Base-by-base conservation (phyloP, 2,113 vertebrate species). In the Plecturocebus donacophilus region DNA sequence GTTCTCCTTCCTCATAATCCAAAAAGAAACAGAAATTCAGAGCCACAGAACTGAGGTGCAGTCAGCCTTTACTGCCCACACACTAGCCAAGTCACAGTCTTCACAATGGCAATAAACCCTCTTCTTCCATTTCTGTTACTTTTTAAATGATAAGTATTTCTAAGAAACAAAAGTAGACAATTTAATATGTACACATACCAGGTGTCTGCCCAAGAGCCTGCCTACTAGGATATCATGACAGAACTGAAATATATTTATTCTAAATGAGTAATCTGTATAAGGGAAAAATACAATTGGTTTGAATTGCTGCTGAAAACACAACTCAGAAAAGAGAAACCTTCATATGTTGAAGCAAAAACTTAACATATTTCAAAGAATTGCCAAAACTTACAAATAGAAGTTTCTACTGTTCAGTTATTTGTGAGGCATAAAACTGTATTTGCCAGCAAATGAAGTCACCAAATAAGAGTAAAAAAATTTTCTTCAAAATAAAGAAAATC, bases 241-340 rank as follows among this genome's bases (percentile, higher is more conserved):
- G 38, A 49, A 73, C 64, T 61, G 45, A 95, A 77, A 32, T 45
- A 25, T 20, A 42, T 76, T 77, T 23, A 70, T 38, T 76, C 10
- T 58, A 70, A 88, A 71, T 66, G 27, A 40, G 71, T 90, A 93
- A 87, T 45, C 42, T 91, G 42, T 47, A 61, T 12, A 47, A 13
- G 85, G 54, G 35, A 92, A 89, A 97, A 81, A 47, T 17, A 20
- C 20, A 71, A 91, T 19, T 86, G 64, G 56, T 35, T 40, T 82
- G 71, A 96, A 92, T 11, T 97, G 52, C 42, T 96, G 90, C 82
- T 80, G 93, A 97, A 91, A 89, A 85, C 11, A 76, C 94, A 93
- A 56, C 20, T 70, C 75, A 40, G 20, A 27, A 35, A 93, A 94
- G 73, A 66, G 90, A 70, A 85, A 81, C 6, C 21, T 38, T 73